Evolutionary conservation across 1,140 invertebrate species (phyloP).

Genomic region (Pachyrhynchus sulphureomaculatus): DNA sequence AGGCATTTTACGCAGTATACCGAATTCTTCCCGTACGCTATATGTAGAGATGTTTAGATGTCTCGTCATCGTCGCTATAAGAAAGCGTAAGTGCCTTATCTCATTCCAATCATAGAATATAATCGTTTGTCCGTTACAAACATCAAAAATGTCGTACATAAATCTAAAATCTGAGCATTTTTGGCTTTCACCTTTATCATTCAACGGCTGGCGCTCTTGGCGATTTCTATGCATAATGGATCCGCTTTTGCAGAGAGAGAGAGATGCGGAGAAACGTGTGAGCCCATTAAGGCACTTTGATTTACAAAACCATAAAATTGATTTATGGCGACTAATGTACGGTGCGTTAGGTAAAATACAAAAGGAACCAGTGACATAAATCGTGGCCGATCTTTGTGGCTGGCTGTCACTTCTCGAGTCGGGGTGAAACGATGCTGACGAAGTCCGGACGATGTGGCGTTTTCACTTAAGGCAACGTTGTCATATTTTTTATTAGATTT

Average conservation of each 20-base stretch:
- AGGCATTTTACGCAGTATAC: too few relatives aligned
- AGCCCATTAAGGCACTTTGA: constrained; percentile 50
- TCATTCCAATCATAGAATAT: too few relatives aligned
- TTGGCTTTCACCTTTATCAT: constrained; percentile 25
- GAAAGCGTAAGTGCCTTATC: too few relatives aligned
- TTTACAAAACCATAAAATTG: constrained; percentile 54
- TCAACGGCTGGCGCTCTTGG: constrained; percentile 21
- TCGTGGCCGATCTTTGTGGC: constrained; percentile 50
- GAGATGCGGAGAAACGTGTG: constrained; percentile 34
- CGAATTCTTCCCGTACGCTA: too few relatives aligned
- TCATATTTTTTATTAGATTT: neutral
- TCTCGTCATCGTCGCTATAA: too few relatives aligned
- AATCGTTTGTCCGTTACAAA: too few relatives aligned
- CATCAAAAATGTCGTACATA: constrained; percentile 14
- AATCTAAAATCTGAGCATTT: constrained; percentile 13
- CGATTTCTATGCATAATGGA: constrained; percentile 30
- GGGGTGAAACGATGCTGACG: constrained; percentile 21
- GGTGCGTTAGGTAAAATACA: constrained; percentile 52
- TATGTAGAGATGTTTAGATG: too few relatives aligned
- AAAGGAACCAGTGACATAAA: constrained; percentile 52
- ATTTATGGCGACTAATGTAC: constrained; percentile 52
- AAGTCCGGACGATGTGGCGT: constrained; percentile 11
- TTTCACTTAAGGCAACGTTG: constrained; percentile 6
- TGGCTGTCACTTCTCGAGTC: constrained; percentile 43
- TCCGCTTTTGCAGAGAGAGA: constrained; percentile 18